Base-by-base conservation (phyloP, 2,113 vertebrate species). In the Crypturellus undulatus region DNA sequence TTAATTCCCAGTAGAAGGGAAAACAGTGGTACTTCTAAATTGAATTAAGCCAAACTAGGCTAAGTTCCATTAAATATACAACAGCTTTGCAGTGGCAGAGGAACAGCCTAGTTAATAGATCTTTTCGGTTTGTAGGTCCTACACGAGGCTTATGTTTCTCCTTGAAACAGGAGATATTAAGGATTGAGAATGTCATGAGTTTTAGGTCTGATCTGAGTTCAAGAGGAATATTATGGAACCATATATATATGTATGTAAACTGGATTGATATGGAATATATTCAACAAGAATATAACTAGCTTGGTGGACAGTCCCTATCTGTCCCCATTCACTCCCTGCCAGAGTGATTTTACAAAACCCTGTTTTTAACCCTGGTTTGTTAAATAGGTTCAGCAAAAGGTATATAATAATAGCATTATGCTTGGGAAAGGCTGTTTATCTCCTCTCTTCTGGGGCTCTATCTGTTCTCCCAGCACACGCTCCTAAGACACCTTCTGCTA, bases 1-100 rank as follows among this genome's bases (percentile, higher is more conserved):
- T 93, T 89, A 94, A 96, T 96, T 93, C 93, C 88, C 93, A 73
- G 36, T 84, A 63, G 92, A 94, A 89, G 59, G 76, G 59, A 25
- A 76, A 69, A 91, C 90, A 36, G 77, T 86, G 43, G 79, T 93
- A 70, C 67, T 92, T 93, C 93, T 96, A 92, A 92, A 73, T 32
- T 89, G 94, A 94, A 93, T 96, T 96, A 96, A 96, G 86, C 43
- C 83, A 81, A 93, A 86, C 82, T 56, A 88, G 90, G 92, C 90
- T 96, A 89, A 94, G 93, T 90, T 95, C 92, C 93, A 92, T 96
- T 94, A 94, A 92, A 89, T 11, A 62, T 95, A 87, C 92, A 81
- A 81, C 65, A 68, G 85, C 82, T 94, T 92, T 94, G 64, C 90
- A 84, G 81, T 92, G 88, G 90, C 88, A 79, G 88, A 94, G 90